Percentiles rank a stretch among this genome's conserved stretches.
These are phyloP conservation scores for Scaptomyza reducta DNA, from an alignment of 2,888 invertebrate species.

Conservation along the genomic window DNA sequence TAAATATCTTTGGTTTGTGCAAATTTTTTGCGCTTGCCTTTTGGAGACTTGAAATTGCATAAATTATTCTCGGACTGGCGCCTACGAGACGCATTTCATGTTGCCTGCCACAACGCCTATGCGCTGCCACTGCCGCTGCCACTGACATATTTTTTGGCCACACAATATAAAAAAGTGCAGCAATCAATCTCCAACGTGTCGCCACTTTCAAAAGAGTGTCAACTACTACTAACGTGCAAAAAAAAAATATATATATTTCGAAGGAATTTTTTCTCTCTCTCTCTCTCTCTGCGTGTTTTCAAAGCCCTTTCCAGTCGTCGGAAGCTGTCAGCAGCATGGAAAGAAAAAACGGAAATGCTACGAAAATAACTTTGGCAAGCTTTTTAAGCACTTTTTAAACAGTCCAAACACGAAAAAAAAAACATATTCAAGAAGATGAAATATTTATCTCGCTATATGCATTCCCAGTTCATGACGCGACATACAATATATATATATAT, in stretches of 20 bases:
- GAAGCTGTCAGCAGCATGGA: constrained; percentile 7
- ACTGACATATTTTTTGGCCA: constrained; percentile 49
- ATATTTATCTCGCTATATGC: constrained; percentile 40
- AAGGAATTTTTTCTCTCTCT: neutral
- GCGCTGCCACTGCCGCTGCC: constrained; percentile 11
- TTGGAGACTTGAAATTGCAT: constrained; percentile 52
- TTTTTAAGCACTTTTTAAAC: constrained; percentile 8
- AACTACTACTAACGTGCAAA: constrained; percentile 47
- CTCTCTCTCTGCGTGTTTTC: neutral
- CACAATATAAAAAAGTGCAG: constrained; percentile 38
- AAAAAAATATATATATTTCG: constrained; percentile 17
- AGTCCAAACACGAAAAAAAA: neutral
- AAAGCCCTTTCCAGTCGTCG: neutral
- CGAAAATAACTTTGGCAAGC: constrained; percentile 4
- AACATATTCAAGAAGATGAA: neutral
- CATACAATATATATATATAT: too few species aligned
- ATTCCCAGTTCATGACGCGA: constrained; percentile 45
- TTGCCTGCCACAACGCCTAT: constrained; percentile 35
- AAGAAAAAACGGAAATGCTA: constrained; percentile 16
- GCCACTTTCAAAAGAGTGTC: constrained; percentile 47
- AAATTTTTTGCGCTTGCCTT: constrained; percentile 52
- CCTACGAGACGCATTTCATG: constrained; percentile 59
- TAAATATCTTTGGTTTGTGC: constrained; percentile 50
- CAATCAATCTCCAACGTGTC: constrained; percentile 73
- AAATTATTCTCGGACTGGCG: constrained; percentile 63